Evolutionary conservation across 2,888 invertebrate genomes (phyloP), one percentile per base, ranked within the genome.

Genomic region (Ctenicera cuprea): DNA sequence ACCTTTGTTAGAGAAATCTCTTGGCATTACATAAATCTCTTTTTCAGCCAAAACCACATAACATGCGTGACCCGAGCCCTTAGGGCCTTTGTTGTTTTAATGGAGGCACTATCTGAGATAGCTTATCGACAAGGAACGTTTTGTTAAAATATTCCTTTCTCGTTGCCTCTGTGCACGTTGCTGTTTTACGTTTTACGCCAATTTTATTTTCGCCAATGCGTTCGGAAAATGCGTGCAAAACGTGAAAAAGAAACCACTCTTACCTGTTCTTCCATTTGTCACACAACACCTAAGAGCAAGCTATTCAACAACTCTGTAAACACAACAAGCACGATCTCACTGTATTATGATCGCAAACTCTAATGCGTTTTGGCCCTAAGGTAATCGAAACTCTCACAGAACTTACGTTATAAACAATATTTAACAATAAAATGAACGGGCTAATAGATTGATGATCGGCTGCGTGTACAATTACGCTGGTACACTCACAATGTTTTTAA

Each of bases 1-100:
- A 57, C 57, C 59, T 59, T 59, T 59, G 59, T 59, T 59, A 59
- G 59, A 8, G 38, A 59, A 59, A 59, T 59, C 59, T 54, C 54
- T 26, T 38, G 59, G n/a, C 59, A 18, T 59, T 38, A 38, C 41
- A 59, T 59, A 59, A 59, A 59, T 59, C 38, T 38, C 41, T 37
- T 59, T 59, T 22, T 20, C 38, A 20, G 37, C 41, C 59, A 38
- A 37, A 38, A 59, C 37, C 59, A 18, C 59, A 38, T 38, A 26
- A 45, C 45, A 38, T 59, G 59, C 59, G 38, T 59, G 59, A 59
- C 59, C 38, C 59, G 38, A 14, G 11, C 37, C 37, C 16, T 38
- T 38, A 20, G 3, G 38, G 18, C 38, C 59, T 59, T 59, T 59
- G 59, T 59, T 38, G 59, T 59, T 59, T 59, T 59, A 59, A 59